Evolutionary conservation across 2,797 vertebrate species (phyloP).

Genomic region (Cuculus canorus): DNA sequence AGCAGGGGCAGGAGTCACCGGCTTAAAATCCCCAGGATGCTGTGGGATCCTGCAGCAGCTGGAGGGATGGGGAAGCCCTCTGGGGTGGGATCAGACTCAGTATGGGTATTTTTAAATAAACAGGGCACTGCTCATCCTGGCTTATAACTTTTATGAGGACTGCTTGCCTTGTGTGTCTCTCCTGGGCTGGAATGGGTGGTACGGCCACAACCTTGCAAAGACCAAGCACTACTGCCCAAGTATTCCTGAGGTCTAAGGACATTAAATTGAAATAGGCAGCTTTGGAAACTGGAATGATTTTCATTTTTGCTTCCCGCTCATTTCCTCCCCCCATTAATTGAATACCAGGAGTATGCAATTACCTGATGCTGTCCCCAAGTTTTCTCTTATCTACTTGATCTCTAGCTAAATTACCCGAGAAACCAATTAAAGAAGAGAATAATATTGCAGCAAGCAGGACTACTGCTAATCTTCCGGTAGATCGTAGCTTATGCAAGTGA

Average conservation of each 20-base stretch:
- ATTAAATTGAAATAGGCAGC: not conserved
- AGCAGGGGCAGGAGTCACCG: not conserved
- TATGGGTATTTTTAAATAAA: not conserved
- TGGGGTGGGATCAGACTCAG: not conserved
- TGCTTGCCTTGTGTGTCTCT: fast-evolving
- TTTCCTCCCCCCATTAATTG: not conserved
- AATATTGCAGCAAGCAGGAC: not conserved
- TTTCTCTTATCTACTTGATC: not conserved
- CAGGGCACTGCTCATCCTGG: not conserved
- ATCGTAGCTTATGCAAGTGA: not conserved
- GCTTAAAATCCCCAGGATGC: not conserved
- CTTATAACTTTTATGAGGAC: not conserved
- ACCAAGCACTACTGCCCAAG: not conserved
- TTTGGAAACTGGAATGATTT: not conserved
- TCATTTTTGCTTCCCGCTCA: not conserved
- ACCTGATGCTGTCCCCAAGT: not conserved
- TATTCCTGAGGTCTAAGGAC: not conserved
- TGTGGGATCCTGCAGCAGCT: not conserved
- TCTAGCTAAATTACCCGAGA: not conserved
- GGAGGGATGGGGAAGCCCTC: not conserved
- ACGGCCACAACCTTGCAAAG: not conserved
- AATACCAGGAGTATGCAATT: not conserved
- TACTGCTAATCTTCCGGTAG: not conserved
- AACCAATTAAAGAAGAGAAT: not conserved
- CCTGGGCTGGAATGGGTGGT: not conserved